Percentiles rank a stretch among this genome's conserved stretches.
phyloP scores from a whole-genome alignment of 1,140 invertebrate species.

The Ditylenchus dipsaci region DNA sequence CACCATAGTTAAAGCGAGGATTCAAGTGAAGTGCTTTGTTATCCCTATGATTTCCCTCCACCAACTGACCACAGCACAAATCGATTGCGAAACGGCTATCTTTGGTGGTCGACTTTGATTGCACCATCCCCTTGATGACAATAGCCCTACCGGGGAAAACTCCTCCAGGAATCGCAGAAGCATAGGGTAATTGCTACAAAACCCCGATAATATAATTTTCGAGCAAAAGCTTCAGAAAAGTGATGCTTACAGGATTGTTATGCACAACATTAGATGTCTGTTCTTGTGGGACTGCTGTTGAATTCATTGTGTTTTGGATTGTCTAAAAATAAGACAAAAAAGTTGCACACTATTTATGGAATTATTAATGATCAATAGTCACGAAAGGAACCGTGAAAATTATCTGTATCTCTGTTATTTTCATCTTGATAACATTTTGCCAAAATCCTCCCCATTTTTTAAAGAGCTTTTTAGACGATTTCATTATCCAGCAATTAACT shows the following conservation, averaged over 20 bases:
- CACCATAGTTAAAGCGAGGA: conserved; percentile 35
- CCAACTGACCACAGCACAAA: conserved; percentile 37
- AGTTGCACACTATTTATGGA: no score
- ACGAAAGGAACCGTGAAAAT: no score
- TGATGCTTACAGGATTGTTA: no score
- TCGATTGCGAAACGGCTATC: conserved; percentile 38
- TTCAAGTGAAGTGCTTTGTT: conserved; percentile 45
- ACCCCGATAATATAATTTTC: no score
- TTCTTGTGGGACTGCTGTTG: neutral
- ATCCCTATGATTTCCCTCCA: conserved; percentile 41
- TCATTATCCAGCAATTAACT: no score
- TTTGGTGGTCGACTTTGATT: neutral
- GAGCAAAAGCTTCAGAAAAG: no score
- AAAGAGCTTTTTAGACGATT: no score
- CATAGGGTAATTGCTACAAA: conserved; percentile 20
- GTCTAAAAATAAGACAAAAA: neutral
- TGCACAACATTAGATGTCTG: no score
- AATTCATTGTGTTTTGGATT: neutral
- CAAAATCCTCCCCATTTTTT: no score
- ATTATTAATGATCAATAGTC: no score
- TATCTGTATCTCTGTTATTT: no score
- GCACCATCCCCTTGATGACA: conserved; percentile 29
- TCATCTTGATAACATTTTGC: no score
- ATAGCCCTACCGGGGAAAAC: conserved; percentile 44
- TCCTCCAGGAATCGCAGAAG: conserved; percentile 33